Evolutionary conservation across 2,113 vertebrate genomes (phyloP).

Genomic region (Colinus virginianus): DNA sequence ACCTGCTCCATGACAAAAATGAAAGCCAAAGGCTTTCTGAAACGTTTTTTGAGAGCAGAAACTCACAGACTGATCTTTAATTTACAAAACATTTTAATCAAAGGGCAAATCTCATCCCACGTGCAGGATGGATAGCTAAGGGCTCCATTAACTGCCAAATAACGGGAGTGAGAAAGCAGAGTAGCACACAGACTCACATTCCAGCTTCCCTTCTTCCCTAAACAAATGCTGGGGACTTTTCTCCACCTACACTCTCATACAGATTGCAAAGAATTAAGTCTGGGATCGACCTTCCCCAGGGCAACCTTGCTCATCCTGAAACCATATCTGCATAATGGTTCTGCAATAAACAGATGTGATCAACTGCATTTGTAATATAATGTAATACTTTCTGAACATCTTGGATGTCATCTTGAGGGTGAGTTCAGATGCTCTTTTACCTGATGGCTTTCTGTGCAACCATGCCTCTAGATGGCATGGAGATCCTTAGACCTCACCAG

Average conservation of each 20-base stretch:
- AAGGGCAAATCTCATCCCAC: background rate
- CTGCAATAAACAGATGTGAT: constrained; percentile 40
- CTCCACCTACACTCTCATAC: background rate
- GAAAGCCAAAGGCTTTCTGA: constrained; percentile 31
- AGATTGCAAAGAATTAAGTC: background rate
- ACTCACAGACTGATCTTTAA: background rate
- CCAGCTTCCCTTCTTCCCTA: constrained; percentile 1
- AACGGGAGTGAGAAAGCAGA: background rate
- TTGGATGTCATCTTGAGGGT: background rate
- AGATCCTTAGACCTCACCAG: background rate
- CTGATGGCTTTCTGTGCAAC: background rate
- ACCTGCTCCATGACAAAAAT: background rate
- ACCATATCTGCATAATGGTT: constrained; percentile 41
- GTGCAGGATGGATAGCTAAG: background rate
- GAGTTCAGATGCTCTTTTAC: background rate
- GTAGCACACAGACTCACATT: background rate
- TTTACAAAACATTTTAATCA: background rate
- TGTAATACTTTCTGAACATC: background rate
- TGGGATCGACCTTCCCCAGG: background rate
- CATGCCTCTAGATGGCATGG: background rate
- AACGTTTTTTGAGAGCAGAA: background rate
- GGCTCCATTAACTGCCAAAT: background rate
- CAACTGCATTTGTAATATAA: constrained; percentile 12
- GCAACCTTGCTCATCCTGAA: constrained; percentile 31
- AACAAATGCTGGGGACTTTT: background rate